Conservation (phyloP, 2,888 invertebrate species). For the Pristionchus maxplancki region DNA sequence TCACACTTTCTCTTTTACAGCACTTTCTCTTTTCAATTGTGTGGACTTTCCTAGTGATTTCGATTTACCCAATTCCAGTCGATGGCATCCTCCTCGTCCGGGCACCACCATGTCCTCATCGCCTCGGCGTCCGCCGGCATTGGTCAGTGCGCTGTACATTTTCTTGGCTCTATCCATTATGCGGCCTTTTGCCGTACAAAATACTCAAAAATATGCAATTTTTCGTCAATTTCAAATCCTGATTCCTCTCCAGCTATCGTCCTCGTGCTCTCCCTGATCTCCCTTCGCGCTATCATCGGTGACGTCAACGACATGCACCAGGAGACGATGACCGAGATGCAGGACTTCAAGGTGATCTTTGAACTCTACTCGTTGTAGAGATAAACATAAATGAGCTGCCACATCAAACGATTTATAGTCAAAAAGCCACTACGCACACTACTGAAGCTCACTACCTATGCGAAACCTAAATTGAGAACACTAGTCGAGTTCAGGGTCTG, state of each 20-base stretch:
- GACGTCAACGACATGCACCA: constrained; percentile 17
- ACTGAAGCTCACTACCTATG: background rate
- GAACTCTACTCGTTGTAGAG: background rate
- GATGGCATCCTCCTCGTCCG: constrained; percentile 2
- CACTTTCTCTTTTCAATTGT: background rate
- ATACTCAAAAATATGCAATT: too few relatives aligned
- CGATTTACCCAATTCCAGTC: too few relatives aligned
- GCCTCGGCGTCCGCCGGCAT: background rate
- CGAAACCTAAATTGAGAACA: background rate
- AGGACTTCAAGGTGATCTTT: constrained; percentile 22
- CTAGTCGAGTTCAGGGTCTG: background rate
- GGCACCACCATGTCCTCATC: constrained; percentile 27
- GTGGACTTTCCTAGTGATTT: background rate
- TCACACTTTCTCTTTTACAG: too few relatives aligned
- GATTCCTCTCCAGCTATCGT: background rate
- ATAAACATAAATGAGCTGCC: background rate
- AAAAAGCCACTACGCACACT: background rate
- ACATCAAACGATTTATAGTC: background rate
- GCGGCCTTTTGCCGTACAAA: too few relatives aligned
- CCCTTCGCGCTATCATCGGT: constrained; percentile 19
- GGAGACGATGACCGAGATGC: constrained; percentile 31
- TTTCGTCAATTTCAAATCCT: background rate
- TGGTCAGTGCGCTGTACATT: background rate
- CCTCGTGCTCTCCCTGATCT: constrained; percentile 27
- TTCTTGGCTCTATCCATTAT: too few relatives aligned